Evolutionary conservation across 2,113 vertebrate genomes (phyloP), one percentile per base, ranked within the genome.

Genomic region (Charina bottae): DNA sequence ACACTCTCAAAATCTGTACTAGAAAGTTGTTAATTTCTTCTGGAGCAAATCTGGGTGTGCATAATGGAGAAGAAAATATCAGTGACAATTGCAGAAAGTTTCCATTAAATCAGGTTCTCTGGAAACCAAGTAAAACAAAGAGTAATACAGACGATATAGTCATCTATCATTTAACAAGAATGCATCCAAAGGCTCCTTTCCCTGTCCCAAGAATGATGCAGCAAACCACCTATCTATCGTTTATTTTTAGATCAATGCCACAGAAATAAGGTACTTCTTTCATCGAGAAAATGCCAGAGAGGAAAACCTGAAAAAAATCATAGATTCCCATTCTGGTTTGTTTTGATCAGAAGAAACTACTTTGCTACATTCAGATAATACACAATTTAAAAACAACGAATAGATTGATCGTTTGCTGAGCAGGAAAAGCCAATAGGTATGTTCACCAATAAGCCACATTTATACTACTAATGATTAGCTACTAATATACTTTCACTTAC

Each of bases 401-500:
- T 21, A 78, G 33, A 78, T 33, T 33, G 13, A 7, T 78, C 17
- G 12, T 72, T 78, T 78, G 33, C 72, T 42, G 6, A 78, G 33
- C 72, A 78, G 33, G 37, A 78, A 72, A 78, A 78, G 33, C 37
- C 68, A 78, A 42, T 23, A 3, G 72, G 19, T 0, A 3, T 7
- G 37, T 42, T 78, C 17, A 21, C 72, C 17, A 78, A 78, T 15
- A 78, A 78, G 33, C 33, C 33, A 78, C 2, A 7, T 78, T 37
- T 78, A 78, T 37, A 78, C 33, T 7, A 55, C 17, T 8, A 58
- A 87, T n/a, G 2, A 24, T 19, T 55, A 7, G 28, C 37, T 68
- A 89, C 1, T 85, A 94, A 24, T 64, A 94, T n/a, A 49, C 8
- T 83, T 64, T 53, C 58, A 4, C 97, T 97, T 98, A 99, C 99